Percentiles rank a stretch among this genome's conserved stretches.
phyloP scores from a whole-genome alignment of 2,888 invertebrate genomes.

The Dione vanillae region DNA sequence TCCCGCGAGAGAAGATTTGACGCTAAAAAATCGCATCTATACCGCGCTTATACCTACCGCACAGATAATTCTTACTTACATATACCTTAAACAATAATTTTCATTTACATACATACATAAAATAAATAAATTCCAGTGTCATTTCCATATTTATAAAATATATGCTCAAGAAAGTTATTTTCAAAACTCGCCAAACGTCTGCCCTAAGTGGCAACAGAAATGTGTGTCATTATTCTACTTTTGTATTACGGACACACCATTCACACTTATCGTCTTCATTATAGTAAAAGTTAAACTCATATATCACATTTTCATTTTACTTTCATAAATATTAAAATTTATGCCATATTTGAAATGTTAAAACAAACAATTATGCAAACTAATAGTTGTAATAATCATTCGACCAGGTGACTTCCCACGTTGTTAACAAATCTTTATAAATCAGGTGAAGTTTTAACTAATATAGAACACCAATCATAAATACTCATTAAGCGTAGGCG shows the following conservation, averaged over 20 bases:
- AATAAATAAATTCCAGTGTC: neutral
- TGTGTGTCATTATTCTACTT: conserved; percentile 62
- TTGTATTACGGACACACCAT: conserved; percentile 66
- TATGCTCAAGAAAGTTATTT: neutral
- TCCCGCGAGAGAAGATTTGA: too few relatives aligned
- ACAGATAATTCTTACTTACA: too few relatives aligned
- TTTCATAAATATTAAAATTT: neutral
- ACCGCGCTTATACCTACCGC: too few relatives aligned
- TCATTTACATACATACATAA: neutral
- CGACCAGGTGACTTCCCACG: conserved; percentile 20
- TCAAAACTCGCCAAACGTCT: conserved; percentile 6
- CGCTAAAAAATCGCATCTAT: too few relatives aligned
- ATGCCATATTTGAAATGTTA: neutral
- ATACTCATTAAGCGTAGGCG: conserved; percentile 10
- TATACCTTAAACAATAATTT: too few relatives aligned
- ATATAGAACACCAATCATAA: neutral
- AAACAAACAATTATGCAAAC: neutral
- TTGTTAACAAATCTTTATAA: conserved; percentile 1
- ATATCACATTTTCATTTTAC: neutral
- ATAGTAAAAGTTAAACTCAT: neutral
- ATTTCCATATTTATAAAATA: neutral
- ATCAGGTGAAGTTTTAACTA: conserved; percentile 2
- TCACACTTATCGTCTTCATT: conserved; percentile 47
- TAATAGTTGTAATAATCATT: conserved; percentile 16
- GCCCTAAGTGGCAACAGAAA: conserved; percentile 34